phyloP scores from a whole-genome alignment of 2,888 invertebrate species.

The Trissolcus japonicus region DNA sequence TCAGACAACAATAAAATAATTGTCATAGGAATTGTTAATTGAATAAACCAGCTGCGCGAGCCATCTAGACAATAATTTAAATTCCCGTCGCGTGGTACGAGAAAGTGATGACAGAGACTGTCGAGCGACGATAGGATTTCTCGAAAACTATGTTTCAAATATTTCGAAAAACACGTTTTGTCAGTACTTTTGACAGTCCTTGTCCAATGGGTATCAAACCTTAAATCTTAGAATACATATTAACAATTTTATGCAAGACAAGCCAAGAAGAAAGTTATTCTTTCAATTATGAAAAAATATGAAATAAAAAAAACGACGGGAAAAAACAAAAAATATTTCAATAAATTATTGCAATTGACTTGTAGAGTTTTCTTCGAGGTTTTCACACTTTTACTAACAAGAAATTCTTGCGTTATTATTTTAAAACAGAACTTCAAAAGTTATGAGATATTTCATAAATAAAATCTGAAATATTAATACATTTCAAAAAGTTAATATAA shows the following conservation, averaged over 20 bases:
- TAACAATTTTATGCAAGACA: not conserved
- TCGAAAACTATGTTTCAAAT: conserved; percentile 41
- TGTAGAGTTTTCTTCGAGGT: no score
- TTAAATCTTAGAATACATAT: no score
- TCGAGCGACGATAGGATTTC: conserved; percentile 38
- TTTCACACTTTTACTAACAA: no score
- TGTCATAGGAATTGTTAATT: conserved; percentile 51
- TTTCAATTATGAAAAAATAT: not conserved
- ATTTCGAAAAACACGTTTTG: conserved; percentile 10
- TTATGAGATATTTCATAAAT: not conserved
- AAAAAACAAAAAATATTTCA: not conserved
- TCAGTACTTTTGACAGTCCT: no score
- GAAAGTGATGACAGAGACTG: conserved; percentile 56
- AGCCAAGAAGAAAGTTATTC: not conserved
- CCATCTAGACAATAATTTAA: conserved; percentile 47
- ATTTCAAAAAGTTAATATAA: no score
- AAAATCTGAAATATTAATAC: no score
- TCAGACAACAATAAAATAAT: conserved; percentile 37
- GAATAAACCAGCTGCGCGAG: conserved; percentile 50
- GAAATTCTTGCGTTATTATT: no score
- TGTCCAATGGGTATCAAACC: no score
- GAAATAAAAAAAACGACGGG: no score
- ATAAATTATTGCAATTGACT: no score
- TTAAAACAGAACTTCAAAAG: not conserved
- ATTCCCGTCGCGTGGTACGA: conserved; percentile 52